Evolutionary conservation across 2,888 invertebrate genomes (phyloP), one percentile per base, ranked within the genome.

Genomic region (Chorisops tibialis): DNA sequence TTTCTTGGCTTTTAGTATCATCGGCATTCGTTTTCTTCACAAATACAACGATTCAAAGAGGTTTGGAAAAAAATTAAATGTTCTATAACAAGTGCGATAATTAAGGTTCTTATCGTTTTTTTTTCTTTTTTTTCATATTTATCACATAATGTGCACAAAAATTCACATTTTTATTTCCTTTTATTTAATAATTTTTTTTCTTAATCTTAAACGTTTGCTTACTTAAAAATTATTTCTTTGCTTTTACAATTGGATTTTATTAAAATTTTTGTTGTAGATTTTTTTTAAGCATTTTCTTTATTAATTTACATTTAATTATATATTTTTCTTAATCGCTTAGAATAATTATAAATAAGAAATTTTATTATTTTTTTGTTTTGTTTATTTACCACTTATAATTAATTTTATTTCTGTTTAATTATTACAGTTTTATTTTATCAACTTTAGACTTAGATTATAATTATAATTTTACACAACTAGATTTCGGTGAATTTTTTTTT

Each of bases 151-250:
- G 58, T 58, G 58, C 58, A 58, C 21, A 45, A 58, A 24, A 22
- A 35, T 58, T 47, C 65, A 63, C 63, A 50, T 65, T 66, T 66
- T 62, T 65, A 41, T 22, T 54, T 54, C 14, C 4, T 54, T 14
- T 56, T 54, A 62, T 59, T 66, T 62, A 61, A 61, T 48, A 59
- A 50, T 63, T 63, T 61, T n/a, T n/a, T 60, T 58, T 39, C 56
- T 61, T 51, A 19, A 19, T 51, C 52, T 37, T 61, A 61, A 48
- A 24, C 35, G 49, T 63, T 63, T 63, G 52, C 63, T 62, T 66
- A 62, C 61, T 66, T 63, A 65, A 63, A 65, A 65, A 52, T 59
- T 49, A 51, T 16, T 61, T 49, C 41, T 61, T 45, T 24, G 62
- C 60, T 60, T 66, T 59, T 45, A 66, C 35, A n/a, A n/a, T n/a